These are phyloP conservation scores for Micromussa lordhowensis DNA, from an alignment of 92 coral and sea anemone species.

Conservation along the genomic window DNA sequence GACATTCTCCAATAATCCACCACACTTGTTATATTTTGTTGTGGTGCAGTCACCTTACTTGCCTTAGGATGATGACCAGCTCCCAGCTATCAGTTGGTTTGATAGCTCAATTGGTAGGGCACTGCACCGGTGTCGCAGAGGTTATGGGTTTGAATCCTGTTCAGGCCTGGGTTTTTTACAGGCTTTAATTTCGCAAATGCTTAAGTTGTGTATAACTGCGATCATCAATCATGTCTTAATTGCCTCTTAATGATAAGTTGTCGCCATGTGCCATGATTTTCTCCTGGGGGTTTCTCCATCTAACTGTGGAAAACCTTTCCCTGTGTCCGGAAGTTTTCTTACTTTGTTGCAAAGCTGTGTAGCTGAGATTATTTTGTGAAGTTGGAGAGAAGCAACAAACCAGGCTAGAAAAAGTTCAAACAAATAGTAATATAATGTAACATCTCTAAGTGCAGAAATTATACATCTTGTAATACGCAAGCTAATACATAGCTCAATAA, in stretches of 20 bases:
- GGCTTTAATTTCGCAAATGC: too few species aligned
- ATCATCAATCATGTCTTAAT: too few species aligned
- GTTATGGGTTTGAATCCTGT: too few species aligned
- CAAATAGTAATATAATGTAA: neutral
- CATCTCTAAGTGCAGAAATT: neutral
- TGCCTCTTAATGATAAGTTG: neutral
- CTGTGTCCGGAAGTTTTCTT: neutral
- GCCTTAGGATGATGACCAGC: too few species aligned
- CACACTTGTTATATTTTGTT: too few species aligned
- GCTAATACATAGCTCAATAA: neutral
- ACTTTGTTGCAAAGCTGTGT: neutral
- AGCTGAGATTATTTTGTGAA: neutral
- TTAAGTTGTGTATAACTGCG: too few species aligned
- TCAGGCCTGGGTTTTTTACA: too few species aligned
- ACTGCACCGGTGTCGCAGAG: too few species aligned
- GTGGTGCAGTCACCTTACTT: too few species aligned
- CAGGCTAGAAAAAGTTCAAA: neutral
- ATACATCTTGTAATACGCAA: neutral
- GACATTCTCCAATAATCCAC: neutral
- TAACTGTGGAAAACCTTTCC: neutral
- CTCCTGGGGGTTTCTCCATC: neutral
- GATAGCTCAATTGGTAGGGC: too few species aligned
- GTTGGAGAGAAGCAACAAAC: too few species aligned
- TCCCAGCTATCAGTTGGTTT: too few species aligned
- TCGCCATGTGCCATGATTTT: neutral